phyloP scores from a whole-genome alignment of 2,797 vertebrate genomes.

The Garrulus glandarius region DNA sequence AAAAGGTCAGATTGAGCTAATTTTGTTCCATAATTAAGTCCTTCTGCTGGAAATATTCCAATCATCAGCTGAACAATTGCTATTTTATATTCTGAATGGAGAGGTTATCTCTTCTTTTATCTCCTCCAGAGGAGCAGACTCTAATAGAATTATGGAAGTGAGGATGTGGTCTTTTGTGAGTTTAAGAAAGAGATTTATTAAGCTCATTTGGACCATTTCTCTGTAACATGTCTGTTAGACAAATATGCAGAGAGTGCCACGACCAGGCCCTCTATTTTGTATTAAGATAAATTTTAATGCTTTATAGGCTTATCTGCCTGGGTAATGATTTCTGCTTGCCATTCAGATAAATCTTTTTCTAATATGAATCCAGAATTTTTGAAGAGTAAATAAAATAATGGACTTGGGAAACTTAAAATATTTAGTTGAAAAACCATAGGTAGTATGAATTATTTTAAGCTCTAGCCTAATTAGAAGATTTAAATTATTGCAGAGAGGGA shows the following conservation, averaged over 20 bases:
- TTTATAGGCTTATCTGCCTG: conserved; percentile 5
- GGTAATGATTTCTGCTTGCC: conserved; percentile 15
- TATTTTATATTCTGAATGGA: conserved; percentile 45
- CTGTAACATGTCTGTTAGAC: not conserved
- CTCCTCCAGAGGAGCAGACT: conserved; percentile 30
- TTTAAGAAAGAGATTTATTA: conserved; percentile 55
- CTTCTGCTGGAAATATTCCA: conserved; percentile 50
- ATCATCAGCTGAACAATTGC: conserved; percentile 54
- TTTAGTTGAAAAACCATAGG: not conserved
- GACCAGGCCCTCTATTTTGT: not conserved
- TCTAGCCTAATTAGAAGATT: not conserved
- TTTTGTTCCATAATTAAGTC: conserved; percentile 56
- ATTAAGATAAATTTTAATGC: conserved; percentile 16
- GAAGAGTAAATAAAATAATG: conserved; percentile 16
- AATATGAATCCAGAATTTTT: not conserved
- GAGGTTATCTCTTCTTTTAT: conserved; percentile 58
- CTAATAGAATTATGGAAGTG: conserved; percentile 57
- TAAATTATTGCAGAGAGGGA: not conserved
- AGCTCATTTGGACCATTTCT: conserved; percentile 35
- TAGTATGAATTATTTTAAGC: not conserved
- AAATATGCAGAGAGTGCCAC: not conserved
- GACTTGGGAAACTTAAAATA: not conserved
- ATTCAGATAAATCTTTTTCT: not conserved
- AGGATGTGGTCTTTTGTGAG: conserved; percentile 53
- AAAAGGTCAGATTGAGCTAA: conserved; percentile 58